Conservation (phyloP, 2,797 vertebrate species). For the Neostethus bicornis region DNA sequence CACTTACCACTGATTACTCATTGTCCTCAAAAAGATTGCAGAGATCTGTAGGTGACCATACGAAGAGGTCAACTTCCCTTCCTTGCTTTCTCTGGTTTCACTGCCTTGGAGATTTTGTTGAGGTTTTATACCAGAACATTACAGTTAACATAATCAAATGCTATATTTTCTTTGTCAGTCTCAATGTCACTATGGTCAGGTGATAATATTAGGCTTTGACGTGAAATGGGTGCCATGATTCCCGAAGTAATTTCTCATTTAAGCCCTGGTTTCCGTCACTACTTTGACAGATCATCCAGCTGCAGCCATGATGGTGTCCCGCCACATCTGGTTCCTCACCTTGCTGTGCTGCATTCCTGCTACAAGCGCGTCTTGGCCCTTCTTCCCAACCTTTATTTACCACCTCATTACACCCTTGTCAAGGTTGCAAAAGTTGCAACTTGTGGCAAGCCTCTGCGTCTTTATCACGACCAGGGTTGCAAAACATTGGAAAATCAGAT, state of each 20-base stretch:
- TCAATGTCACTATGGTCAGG: slow-evolving; percentile 30
- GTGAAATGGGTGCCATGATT: slow-evolving; percentile 50
- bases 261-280: slow-evolving; percentile 15
- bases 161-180: slow-evolving; percentile 24
- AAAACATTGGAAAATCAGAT: too few species aligned
- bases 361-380: too few species aligned
- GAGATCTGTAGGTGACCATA: slow-evolving; percentile 57
- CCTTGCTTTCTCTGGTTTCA: slow-evolving; percentile 21
- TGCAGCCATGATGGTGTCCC: too few species aligned
- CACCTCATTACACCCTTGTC: too few species aligned
- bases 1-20: slow-evolving; percentile 69
- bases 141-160: slow-evolving; percentile 4
- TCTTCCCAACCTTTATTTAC: too few species aligned
- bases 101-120: slow-evolving; percentile 6
- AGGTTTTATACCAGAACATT: slow-evolving; percentile 20
- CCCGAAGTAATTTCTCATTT: slow-evolving; percentile 32
- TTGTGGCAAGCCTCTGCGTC: too few species aligned
- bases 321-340: too few species aligned
- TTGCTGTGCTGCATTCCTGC: too few species aligned
- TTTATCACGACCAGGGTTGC: too few species aligned
- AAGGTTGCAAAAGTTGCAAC: too few species aligned
- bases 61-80: slow-evolving; percentile 61
- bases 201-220: slow-evolving; percentile 27
- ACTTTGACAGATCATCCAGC: too few species aligned
- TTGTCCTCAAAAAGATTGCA: slow-evolving; percentile 59